Base-by-base conservation (phyloP, 2,888 invertebrate species). In the Drosophila merina region DNA sequence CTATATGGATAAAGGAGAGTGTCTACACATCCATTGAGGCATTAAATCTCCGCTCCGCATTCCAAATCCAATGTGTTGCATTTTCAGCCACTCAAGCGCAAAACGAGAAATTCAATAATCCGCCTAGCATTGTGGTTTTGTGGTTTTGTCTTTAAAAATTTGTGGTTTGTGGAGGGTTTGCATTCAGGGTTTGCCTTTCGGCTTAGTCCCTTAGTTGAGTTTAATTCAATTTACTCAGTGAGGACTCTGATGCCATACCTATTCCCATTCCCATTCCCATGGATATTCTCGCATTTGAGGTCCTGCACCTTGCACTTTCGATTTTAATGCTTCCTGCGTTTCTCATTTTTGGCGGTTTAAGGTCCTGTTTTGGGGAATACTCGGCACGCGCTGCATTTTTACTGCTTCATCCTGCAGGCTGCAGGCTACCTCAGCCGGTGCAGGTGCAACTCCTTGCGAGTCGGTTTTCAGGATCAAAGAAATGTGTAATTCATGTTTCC, bases 301-400 rank as follows among this genome's bases (percentile, higher is more conserved):
- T 63, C 76, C 79, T 84, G 74, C 69, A 63, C 74, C 74, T 71
- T 74, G 83, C 83, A 84, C 78, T 72, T 83, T 77, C 44, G 50
- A 50, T 63, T 52, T 69, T 60, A 60, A 58, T 60, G 58, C 38
- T 60, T 60, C 56, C 56, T 63, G 31, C 44, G 25, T 42, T 30
- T 63, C 30, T 36, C 40, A 31, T 36, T 76, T 80, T 81, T 81
- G 83, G 79, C 83, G 83, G 79, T 81, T 75, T 36, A 9, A 42
- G 63, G 14, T 9, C 40, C 40, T 73, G 64, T 47, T 52, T 52
- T 38, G 45, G 42, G 36, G 52, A 8, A 28, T n/a, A 44, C 33
- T 49, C 31, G 78, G 86, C 84, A 87, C 87, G 87, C 79, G 87
- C 85, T 78, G 77, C 86, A 85, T 77, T 87, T 84, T 84, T 84